These are phyloP conservation scores for Nyctereutes procyonoides DNA, from an alignment of 2,113 vertebrate species.

Conservation along the genomic window DNA sequence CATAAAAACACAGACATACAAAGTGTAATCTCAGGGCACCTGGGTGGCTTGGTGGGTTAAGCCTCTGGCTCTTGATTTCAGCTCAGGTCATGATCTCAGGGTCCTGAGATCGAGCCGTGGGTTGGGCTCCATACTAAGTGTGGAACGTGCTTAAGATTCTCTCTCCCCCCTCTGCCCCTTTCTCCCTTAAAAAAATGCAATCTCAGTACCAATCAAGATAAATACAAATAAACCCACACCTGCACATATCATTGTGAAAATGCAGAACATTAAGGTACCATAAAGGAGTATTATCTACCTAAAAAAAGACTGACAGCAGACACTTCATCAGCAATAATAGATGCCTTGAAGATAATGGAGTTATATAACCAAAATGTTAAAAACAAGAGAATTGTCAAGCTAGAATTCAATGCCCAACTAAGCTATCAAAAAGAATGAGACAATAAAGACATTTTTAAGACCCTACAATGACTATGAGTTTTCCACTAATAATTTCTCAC, in stretches of 20 bases:
- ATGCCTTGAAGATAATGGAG: slow-evolving; percentile 34
- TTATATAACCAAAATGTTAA: slow-evolving; percentile 20
- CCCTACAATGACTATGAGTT: background rate
- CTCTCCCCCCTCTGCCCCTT: background rate
- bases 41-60: background rate
- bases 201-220: background rate
- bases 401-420: slow-evolving; percentile 2
- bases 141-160: background rate
- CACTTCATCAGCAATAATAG: slow-evolving; percentile 31
- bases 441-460: slow-evolving; percentile 48
- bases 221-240: slow-evolving; percentile 36
- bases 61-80: background rate
- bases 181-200: background rate
- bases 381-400: background rate
- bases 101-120: background rate
- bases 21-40: background rate
- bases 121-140: background rate
- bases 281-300: slow-evolving; percentile 29
- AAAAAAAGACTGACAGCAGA: slow-evolving; percentile 22
- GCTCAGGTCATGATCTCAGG: background rate
- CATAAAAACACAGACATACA: slow-evolving; percentile 1
- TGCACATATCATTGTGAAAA: background rate
- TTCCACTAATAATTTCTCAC: slow-evolving; percentile 35
- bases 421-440: slow-evolving; percentile 17
- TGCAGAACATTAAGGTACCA: background rate